Percentiles rank a stretch among this genome's conserved stretches.
phyloP scores from a whole-genome alignment of 2,113 vertebrate species.

The Cavia aperea region DNA sequence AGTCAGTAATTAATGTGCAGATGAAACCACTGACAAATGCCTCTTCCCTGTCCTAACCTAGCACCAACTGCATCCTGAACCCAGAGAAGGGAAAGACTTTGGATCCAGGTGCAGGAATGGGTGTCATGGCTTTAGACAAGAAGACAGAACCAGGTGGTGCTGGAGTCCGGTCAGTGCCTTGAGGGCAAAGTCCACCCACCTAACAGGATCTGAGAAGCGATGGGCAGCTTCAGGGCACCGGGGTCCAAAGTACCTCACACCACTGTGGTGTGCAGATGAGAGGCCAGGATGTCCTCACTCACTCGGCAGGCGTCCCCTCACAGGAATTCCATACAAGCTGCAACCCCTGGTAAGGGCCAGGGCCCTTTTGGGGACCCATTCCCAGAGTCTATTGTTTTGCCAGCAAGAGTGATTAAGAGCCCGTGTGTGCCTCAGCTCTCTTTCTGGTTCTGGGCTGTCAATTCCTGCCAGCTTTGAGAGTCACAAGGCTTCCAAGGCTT shows the following conservation, averaged over 20 bases:
- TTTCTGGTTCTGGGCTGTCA: accelerated
- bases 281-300: background rate
- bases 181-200: no score
- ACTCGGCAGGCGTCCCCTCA: background rate
- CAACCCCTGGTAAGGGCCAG: accelerated
- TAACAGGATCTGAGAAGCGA: accelerated
- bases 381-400: no score
- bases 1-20: no score
- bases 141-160: accelerated
- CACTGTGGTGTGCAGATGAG: accelerated
- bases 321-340: accelerated
- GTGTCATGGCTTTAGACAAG: accelerated
- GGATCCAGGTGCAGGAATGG: no score
- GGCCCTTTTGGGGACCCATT: no score
- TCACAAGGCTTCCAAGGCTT: no score
- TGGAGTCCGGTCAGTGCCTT: no score
- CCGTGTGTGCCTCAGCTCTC: background rate
- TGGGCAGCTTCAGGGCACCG: accelerated
- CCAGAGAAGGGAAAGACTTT: background rate
- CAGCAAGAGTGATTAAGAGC: background rate
- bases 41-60: background rate
- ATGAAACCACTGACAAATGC: background rate
- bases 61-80: background rate
- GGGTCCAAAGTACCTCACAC: background rate
- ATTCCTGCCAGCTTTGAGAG: background rate